Percentiles rank a stretch among this genome's conserved stretches.
phyloP scores from a whole-genome alignment of 2,797 vertebrate genomes.

The Chiloscyllium punctatum region DNA sequence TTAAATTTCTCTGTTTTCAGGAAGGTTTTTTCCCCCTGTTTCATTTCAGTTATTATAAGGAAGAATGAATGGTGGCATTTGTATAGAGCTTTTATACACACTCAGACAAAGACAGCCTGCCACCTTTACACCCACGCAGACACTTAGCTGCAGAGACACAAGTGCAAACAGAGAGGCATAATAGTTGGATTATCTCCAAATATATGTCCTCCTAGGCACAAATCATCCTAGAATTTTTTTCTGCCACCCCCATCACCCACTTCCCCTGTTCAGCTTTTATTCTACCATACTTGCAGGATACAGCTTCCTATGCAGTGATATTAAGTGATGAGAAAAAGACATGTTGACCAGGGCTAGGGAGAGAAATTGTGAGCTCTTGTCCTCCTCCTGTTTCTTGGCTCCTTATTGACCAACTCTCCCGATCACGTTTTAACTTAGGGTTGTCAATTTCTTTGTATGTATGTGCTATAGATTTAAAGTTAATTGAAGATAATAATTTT shows the following conservation, averaged over 20 bases:
- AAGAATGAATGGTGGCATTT: slow-evolving; percentile 14
- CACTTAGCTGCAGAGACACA: neutral
- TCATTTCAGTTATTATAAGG: neutral
- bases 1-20: neutral
- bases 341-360: too few species aligned
- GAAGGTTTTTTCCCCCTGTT: neutral
- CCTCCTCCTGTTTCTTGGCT: too few species aligned
- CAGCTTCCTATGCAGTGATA: neutral
- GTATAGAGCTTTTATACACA: neutral
- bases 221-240: neutral
- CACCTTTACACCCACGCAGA: neutral
- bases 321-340: neutral
- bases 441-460: too few species aligned
- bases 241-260: neutral
- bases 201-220: neutral
- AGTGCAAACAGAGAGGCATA: neutral
- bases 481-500: too few species aligned
- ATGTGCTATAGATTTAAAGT: too few species aligned
- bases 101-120: neutral
- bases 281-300: neutral
- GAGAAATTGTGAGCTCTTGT: too few species aligned
- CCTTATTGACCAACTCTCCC: too few species aligned
- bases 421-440: too few species aligned
- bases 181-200: neutral
- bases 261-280: neutral